These are phyloP conservation scores for Drosophila nikananu DNA, from an alignment of 1,140 invertebrate genomes.

Conservation along the genomic window DNA sequence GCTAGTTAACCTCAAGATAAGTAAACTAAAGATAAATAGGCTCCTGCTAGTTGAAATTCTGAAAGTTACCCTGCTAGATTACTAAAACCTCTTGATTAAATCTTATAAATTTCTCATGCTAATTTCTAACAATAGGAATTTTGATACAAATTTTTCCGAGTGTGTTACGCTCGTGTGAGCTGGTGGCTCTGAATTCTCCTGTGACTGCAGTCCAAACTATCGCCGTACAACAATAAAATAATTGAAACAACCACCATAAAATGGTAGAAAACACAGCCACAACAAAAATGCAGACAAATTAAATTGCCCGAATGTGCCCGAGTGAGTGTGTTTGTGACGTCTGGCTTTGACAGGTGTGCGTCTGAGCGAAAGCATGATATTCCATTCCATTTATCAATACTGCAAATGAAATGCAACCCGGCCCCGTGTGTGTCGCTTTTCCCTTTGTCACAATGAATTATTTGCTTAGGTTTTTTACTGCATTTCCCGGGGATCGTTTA, in stretches of 20 bases:
- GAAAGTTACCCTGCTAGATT: no score
- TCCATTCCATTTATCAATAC: conserved; percentile 76
- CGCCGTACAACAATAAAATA: conserved; percentile 62
- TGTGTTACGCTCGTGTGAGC: conserved; percentile 13
- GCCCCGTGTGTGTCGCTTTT: conserved; percentile 23
- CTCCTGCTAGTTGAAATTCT: no score
- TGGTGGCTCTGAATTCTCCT: conserved; percentile 22
- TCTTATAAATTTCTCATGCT: no score
- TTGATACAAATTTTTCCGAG: background rate
- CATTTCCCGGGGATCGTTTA: conserved; percentile 41
- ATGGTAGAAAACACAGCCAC: conserved; percentile 72
- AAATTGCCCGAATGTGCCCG: conserved; percentile 59
- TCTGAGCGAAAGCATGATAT: conserved; percentile 39
- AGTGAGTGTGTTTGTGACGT: conserved; percentile 14
- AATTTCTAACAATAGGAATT: no score
- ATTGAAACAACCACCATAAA: conserved; percentile 79
- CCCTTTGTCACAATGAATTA: conserved; percentile 43
- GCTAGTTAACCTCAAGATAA: no score
- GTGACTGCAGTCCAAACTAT: conserved; percentile 42
- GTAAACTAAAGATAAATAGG: no score
- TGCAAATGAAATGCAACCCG: conserved; percentile 65
- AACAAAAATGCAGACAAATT: conserved; percentile 73
- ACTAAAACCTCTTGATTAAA: background rate
- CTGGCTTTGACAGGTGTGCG: conserved; percentile 69
- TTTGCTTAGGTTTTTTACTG: conserved; percentile 39